phyloP scores from a whole-genome alignment of 2,113 vertebrate species.

The Coracopsis vasa region DNA sequence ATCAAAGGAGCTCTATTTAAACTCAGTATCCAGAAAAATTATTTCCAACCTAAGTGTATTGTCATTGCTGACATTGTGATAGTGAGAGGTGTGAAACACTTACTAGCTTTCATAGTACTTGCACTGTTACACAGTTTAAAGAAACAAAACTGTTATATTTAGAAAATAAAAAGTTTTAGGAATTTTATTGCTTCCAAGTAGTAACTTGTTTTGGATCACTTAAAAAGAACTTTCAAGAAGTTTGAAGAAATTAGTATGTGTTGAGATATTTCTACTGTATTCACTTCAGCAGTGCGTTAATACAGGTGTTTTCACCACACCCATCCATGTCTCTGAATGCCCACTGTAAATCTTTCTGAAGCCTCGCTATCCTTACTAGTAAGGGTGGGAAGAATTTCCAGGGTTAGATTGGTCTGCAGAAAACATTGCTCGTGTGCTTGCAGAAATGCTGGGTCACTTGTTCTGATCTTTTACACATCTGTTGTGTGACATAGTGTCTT shows the following conservation, averaged over 20 bases:
- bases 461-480: not conserved
- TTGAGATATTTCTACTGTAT: not conserved
- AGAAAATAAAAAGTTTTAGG: slow-evolving; percentile 22
- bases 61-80: not conserved
- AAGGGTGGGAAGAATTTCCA: not conserved
- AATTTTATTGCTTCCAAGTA: not conserved
- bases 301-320: not conserved
- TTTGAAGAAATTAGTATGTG: slow-evolving; percentile 14
- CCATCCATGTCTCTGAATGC: not conserved
- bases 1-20: not conserved
- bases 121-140: not conserved
- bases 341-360: not conserved
- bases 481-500: not conserved
- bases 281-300: not conserved
- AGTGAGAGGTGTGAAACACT: not conserved
- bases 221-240: not conserved
- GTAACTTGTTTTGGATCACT: not conserved
- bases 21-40: not conserved
- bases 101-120: not conserved
- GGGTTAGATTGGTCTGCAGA: not conserved
- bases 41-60: not conserved
- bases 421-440: not conserved
- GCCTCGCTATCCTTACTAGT: not conserved
- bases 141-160: not conserved
- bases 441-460: not conserved